These are phyloP conservation scores for Stenolophus ochropezus DNA, from an alignment of 2,888 invertebrate genomes.

Conservation along the genomic window DNA sequence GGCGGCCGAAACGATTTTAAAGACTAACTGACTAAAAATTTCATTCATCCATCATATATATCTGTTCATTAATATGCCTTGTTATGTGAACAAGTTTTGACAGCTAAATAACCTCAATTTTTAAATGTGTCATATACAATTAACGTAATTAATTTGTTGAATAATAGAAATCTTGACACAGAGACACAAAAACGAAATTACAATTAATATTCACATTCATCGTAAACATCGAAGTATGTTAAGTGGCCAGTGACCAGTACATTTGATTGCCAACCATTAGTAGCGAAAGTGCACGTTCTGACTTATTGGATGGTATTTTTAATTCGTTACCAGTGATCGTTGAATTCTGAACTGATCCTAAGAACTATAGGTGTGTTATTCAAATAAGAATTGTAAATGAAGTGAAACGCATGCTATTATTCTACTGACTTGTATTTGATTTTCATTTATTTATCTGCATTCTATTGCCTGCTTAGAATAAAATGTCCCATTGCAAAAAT, in stretches of 20 bases:
- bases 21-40: too few species aligned
- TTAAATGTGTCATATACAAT: too few species aligned
- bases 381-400: slow-evolving; percentile 1
- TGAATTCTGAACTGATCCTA: background rate
- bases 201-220: background rate
- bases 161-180: slow-evolving; percentile 10
- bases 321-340: slow-evolving; percentile 7
- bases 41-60: too few species aligned
- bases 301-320: slow-evolving; percentile 10
- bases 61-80: too few species aligned
- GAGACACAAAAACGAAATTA: background rate
- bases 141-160: too few species aligned
- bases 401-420: slow-evolving; percentile 41
- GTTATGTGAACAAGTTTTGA: too few species aligned
- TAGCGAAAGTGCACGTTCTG: slow-evolving; percentile 4
- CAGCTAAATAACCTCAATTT: too few species aligned
- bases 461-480: background rate
- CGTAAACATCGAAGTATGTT: background rate
- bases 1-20: too few species aligned
- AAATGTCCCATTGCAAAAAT: background rate
- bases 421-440: slow-evolving; percentile 70
- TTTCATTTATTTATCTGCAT: background rate
- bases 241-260: background rate
- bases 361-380: background rate
- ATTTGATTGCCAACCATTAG: background rate